Base-by-base conservation (phyloP, 2,113 vertebrate genomes). In the Sapajus apella region DNA sequence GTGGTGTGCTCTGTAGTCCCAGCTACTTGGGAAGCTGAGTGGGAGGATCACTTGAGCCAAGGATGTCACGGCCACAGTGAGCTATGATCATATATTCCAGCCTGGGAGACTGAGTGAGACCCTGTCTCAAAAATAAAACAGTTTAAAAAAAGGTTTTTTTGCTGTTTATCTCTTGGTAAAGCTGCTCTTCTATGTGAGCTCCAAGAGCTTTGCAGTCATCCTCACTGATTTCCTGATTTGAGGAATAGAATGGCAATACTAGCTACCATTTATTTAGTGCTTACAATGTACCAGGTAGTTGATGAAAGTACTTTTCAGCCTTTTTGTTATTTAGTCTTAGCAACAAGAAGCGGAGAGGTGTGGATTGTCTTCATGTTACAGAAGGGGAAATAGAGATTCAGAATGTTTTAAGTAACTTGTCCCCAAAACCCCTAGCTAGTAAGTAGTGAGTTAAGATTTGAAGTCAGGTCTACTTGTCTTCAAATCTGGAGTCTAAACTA, bases 301-400 rank as follows among this genome's bases (percentile, higher is more conserved):
- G n/a, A 43, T 37, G 87, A n/a, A 84, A 96, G n/a, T 75, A 55
- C 43, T 56, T 61, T 61, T 14, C 6, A 76, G 7, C 12, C 23
- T 10, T 83, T 64, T 32, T 37, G 8, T 43, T 50, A 25, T 64
- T 50, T 66, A 64, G 37, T 61, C 20, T 90, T 64, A 76, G 50
- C 79, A 75, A 12, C n/a, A 27, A 5, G n/a, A 27, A 11, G 43
- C 21, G 37, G 86, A 25, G 5, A 18, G 56, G 30, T 61, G 32
- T 79, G 70, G 17, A 64, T 84, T 87, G 55, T 94, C 66, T 95
- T 90, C 50, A 21, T 89, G 81, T 94, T 80, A 10, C 55, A 35
- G 55, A 61, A 55, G 20, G 76, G 55, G 47, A 91, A 73, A 50
- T 21, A 81, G n/a, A 89, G 35, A 52, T 52, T 81, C 45, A 87